phyloP scores from a whole-genome alignment of 92 coral and sea anemone genomes.

The Bergia sp. region DNA sequence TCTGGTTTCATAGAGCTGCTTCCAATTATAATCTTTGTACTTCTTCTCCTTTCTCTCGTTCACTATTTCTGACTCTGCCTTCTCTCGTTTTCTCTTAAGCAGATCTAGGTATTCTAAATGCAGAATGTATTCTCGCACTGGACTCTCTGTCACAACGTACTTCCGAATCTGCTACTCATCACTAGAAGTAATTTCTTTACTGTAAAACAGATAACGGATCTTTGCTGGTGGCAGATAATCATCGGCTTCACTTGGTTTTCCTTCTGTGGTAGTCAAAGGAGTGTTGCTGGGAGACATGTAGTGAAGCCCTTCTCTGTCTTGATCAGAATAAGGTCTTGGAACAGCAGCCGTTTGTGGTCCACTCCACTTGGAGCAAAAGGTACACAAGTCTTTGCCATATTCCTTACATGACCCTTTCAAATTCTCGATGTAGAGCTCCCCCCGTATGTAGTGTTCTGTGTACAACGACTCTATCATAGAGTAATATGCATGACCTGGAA shows the following conservation, averaged over 20 bases:
- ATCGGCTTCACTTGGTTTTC: slow-evolving; percentile 46
- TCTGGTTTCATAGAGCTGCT: slow-evolving; percentile 49
- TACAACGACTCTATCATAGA: slow-evolving; percentile 40
- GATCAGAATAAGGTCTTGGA: slow-evolving; percentile 66
- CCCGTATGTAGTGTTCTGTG: slow-evolving; percentile 46
- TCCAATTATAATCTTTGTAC: slow-evolving; percentile 56
- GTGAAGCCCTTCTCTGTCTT: slow-evolving; percentile 44
- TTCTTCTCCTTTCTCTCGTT: slow-evolving; percentile 52
- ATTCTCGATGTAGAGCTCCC: slow-evolving; percentile 67
- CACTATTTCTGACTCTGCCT: slow-evolving; percentile 40
- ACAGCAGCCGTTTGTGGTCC: slow-evolving; percentile 56
- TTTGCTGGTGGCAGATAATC: slow-evolving; percentile 66
- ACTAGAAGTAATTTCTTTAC: slow-evolving; percentile 43
- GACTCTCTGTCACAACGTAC: slow-evolving; percentile 46
- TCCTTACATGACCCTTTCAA: slow-evolving; percentile 58
- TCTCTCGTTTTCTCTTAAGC: slow-evolving; percentile 51
- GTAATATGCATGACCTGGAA: slow-evolving; percentile 56
- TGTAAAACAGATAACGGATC: slow-evolving; percentile 23
- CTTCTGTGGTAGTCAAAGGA: slow-evolving; percentile 41
- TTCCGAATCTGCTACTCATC: slow-evolving; percentile 49
- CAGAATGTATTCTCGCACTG: slow-evolving; percentile 50
- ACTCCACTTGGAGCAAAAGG: slow-evolving; percentile 58
- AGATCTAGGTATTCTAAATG: slow-evolving; percentile 56
- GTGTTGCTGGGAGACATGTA: slow-evolving; percentile 57
- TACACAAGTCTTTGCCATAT: slow-evolving; percentile 30